Evolutionary conservation across 2,113 vertebrate genomes (phyloP).

Genomic region (Caracal caracal): DNA sequence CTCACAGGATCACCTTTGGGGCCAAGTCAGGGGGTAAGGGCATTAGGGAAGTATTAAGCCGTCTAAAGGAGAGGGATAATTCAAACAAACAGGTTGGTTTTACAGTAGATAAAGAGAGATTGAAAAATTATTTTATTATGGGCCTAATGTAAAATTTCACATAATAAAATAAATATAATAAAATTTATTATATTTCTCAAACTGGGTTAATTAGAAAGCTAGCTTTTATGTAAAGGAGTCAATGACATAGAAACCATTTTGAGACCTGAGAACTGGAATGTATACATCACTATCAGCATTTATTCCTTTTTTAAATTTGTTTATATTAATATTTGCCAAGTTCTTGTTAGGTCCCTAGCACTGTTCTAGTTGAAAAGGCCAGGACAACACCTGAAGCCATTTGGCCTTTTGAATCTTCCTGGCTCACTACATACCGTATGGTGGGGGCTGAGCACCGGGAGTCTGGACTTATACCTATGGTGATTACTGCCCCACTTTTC

Average conservation of each 20-base stretch:
- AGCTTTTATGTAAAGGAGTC: background rate
- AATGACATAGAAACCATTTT: background rate
- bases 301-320: background rate
- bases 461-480: background rate
- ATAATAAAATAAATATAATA: too few species aligned
- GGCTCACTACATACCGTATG: accelerated
- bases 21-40: background rate
- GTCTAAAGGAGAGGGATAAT: background rate
- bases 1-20: background rate
- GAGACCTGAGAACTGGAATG: background rate
- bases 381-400: background rate
- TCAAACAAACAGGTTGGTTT: background rate
- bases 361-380: background rate
- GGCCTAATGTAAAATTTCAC: background rate
- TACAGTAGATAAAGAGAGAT: background rate
- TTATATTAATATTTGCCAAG: background rate
- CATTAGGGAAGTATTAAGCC: background rate
- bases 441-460: background rate
- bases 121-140: background rate
- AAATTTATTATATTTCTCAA: background rate
- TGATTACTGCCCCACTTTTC: background rate
- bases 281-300: background rate
- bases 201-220: background rate
- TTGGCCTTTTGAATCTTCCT: background rate
- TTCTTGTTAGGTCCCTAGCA: background rate